Base-by-base conservation (phyloP, 2,113 vertebrate genomes). In the Phalacrocorax pelagicus region DNA sequence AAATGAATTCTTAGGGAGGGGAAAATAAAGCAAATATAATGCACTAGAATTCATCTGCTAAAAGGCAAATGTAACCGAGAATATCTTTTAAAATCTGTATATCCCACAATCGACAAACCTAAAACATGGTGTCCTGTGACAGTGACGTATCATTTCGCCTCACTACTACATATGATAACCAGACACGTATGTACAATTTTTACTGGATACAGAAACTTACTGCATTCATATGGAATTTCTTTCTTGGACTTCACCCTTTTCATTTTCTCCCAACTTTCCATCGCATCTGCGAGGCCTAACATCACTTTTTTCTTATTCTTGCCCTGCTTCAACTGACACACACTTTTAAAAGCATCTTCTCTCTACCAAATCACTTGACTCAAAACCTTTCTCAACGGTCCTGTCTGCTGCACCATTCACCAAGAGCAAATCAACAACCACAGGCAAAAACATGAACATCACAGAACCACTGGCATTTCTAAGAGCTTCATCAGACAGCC, bases 91-190 rank as follows among this genome's bases (percentile, higher is more conserved):
- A 84, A 86, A 74, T 44, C 44, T 47, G 14, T 26, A 14, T 23
- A 22, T 16, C 20, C 30, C 46, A 72, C 18, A 84, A 30, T 5
- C 1, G 11, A 59, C n/a, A 90, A 59, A 82, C 34, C 11, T 18
- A 52, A 88, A 57, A 17, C 34, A 57, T 2, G 5, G 67, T 57
- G 40, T 8, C 57, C n/a, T 26, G 46, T 51, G 24, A 51, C 6
- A 55, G 10, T 1, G 10, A 20, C 0, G 0, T 11, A n/a, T 20
- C 15, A 21, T 15, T 87, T 59, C 6, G 6, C 42, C 42, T 34
- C 42, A 9, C 20, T 11, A 20, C 15, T 21, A 24, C 3, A 17
- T 9, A 32, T 1, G 9, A 81, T 16, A 77, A 20, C 21, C 66
- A 82, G 34, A 19, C 4, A 52, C 0, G 26, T 5, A 24, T 4